Percentiles rank a stretch among this genome's conserved stretches.
These are phyloP conservation scores for Polydrusus tereticollis DNA, from an alignment of 2,888 invertebrate species.

Conservation along the genomic window DNA sequence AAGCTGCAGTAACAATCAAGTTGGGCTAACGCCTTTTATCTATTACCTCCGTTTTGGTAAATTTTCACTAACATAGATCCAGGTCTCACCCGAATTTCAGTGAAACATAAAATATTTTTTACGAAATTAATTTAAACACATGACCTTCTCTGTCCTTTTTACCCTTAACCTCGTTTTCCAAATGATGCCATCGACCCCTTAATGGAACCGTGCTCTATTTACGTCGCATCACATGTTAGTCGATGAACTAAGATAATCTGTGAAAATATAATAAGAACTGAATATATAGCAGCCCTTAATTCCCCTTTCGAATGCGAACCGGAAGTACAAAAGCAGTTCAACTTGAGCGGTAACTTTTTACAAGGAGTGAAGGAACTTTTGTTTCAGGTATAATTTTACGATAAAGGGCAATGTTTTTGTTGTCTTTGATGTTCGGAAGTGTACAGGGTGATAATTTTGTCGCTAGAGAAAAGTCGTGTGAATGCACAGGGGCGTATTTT, in stretches of 20 bases:
- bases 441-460: constrained; percentile 3
- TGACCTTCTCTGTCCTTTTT: not conserved
- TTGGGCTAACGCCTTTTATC: too few species aligned
- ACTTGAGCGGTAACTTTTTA: constrained; percentile 30
- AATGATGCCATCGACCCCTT: constrained; percentile 5
- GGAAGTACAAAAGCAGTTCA: constrained; percentile 36
- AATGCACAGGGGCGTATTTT: too few species aligned
- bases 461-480: too few species aligned
- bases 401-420: constrained; percentile 15
- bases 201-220: not conserved
- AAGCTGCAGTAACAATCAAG: too few species aligned
- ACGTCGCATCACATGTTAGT: not conserved
- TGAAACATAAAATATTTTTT: too few species aligned
- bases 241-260: not conserved
- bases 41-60: too few species aligned
- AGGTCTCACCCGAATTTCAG: too few species aligned
- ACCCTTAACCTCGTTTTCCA: constrained; percentile 8
- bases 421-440: not conserved
- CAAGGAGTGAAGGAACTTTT: constrained; percentile 23
- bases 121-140: not conserved
- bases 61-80: too few species aligned
- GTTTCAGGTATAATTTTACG: constrained; percentile 33
- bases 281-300: constrained; percentile 14
- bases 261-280: constrained; percentile 14
- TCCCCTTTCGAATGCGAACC: constrained; percentile 25